phyloP scores from a whole-genome alignment of 2,797 vertebrate species.

The Mareca strepera region DNA sequence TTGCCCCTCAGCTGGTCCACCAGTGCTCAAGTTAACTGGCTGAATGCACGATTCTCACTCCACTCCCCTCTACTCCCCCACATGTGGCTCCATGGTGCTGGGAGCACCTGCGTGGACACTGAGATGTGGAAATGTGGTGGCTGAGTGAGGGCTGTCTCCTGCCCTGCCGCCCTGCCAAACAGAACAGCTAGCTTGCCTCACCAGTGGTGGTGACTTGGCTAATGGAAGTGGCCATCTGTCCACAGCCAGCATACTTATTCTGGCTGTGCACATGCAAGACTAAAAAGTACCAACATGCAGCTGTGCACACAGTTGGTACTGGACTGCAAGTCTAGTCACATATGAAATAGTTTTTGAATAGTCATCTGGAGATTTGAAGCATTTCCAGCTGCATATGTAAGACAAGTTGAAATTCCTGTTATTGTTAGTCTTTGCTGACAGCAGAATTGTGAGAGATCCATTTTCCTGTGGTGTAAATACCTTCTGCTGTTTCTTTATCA shows the following conservation, averaged over 20 bases:
- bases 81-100: neutral
- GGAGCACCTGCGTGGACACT: neutral
- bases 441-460: neutral
- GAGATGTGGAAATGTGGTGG: neutral
- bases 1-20: neutral
- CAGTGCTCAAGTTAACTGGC: neutral
- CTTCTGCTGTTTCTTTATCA: slow-evolving; percentile 14
- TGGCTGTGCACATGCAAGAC: neutral
- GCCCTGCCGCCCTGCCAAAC: neutral
- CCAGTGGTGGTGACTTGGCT: neutral
- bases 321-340: neutral
- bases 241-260: neutral
- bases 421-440: neutral
- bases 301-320: neutral
- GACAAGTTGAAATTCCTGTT: slow-evolving; percentile 1
- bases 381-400: neutral
- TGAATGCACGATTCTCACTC: neutral
- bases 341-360: neutral
- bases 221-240: neutral
- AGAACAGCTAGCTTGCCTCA: neutral
- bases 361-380: neutral
- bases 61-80: neutral
- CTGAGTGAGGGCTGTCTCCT: neutral
- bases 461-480: neutral
- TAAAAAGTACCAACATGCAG: neutral